Conservation (phyloP, 2,797 vertebrate genomes). For the Echeneis naucrates region DNA sequence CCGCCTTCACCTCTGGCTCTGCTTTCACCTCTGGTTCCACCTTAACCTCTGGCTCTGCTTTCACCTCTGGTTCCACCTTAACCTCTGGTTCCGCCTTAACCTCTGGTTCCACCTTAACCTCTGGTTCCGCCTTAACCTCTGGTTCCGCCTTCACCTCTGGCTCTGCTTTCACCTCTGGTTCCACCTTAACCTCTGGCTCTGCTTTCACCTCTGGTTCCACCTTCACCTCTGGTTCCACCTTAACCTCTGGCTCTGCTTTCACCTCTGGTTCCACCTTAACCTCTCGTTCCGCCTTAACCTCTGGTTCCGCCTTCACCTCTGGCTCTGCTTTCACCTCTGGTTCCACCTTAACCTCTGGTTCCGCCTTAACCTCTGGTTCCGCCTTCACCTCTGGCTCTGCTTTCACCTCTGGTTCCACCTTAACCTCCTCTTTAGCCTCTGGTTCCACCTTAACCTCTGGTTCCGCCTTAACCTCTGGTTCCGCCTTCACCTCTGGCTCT, state of each 20-base stretch:
- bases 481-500: no score
- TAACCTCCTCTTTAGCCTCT: no score
- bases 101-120: background rate
- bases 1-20: background rate
- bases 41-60: slow-evolving; percentile 9
- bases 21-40: background rate
- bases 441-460: no score
- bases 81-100: no score
- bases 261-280: background rate
- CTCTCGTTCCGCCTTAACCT: background rate
- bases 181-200: no score
- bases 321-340: background rate
- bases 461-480: no score
- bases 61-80: background rate
- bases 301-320: slow-evolving; percentile 2
- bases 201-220: no score
- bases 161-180: no score
- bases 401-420: no score
- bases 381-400: slow-evolving; percentile 10
- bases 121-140: background rate
- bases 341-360: background rate
- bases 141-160: background rate
- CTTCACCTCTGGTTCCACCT: background rate
- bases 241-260: background rate
- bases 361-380: background rate